These are phyloP conservation scores for Patiria miniata DNA, from an alignment of 35 echinoderm and acorn worm species.

Conservation along the genomic window DNA sequence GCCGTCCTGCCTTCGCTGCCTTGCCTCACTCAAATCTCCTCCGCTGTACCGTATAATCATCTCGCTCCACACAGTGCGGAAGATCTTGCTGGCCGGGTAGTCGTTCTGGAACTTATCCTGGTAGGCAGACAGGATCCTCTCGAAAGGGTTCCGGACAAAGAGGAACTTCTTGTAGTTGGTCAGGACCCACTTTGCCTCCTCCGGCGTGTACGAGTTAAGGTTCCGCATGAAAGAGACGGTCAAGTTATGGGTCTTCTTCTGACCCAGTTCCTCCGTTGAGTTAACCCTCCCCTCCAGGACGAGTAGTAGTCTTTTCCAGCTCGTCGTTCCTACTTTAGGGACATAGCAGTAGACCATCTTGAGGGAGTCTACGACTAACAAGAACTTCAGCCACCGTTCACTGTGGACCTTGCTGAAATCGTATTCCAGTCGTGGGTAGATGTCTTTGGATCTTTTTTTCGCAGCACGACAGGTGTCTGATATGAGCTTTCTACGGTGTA, in stretches of 20 bases:
- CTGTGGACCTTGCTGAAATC: not conserved
- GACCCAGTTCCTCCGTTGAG: not conserved
- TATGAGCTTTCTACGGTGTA: not conserved
- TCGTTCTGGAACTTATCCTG: constrained; percentile 40
- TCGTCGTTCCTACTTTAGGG: constrained; percentile 35
- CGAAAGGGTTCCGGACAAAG: constrained; percentile 40
- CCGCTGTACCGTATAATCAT: not conserved
- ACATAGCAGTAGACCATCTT: constrained; percentile 44
- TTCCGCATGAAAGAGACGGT: not conserved
- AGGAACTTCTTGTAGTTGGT: constrained; percentile 29
- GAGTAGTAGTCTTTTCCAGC: constrained; percentile 53
- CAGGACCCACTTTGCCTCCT: not conserved
- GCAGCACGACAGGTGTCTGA: not conserved
- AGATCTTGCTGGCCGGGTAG: not conserved
- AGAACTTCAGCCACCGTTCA: too few relatives aligned
- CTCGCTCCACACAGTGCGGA: not conserved
- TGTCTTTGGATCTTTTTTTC: not conserved
- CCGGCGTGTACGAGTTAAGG: not conserved
- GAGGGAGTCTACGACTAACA: too few relatives aligned
- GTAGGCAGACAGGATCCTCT: constrained; percentile 44
- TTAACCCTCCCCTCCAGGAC: constrained; percentile 14
- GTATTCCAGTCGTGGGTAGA: not conserved
- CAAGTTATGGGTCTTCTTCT: not conserved
- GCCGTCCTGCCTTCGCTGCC: not conserved
- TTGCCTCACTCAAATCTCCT: too few relatives aligned